Conservation (phyloP, 2,797 vertebrate genomes). For the Miichthys miiuy region DNA sequence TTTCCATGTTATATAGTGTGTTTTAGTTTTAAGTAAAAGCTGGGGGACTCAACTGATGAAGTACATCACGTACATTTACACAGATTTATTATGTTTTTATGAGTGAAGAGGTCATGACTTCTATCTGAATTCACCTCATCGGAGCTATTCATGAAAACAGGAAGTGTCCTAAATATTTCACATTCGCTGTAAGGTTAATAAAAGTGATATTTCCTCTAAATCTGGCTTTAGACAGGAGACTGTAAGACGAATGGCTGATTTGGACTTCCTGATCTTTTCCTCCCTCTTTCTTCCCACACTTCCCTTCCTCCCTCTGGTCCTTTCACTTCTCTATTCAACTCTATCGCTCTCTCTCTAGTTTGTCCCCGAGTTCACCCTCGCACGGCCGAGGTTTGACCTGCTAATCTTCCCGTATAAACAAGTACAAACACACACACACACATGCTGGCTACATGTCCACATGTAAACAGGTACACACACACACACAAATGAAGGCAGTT, state of each 20-base stretch:
- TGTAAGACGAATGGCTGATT: conserved; percentile 23
- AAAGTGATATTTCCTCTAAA: conserved; percentile 24
- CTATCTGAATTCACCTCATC: conserved; percentile 27
- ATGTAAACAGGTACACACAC: conserved; percentile 34
- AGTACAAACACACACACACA: conserved; percentile 25
- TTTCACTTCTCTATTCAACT: conserved; percentile 48
- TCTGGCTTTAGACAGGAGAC: not conserved
- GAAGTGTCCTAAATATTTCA: conserved; percentile 25
- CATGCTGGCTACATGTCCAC: conserved; percentile 5
- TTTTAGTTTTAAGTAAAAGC: no score
- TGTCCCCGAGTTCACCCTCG: conserved; percentile 71
- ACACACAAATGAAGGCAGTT: conserved; percentile 14
- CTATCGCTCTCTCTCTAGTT: conserved; percentile 29
- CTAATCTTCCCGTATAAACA: conserved; percentile 66
- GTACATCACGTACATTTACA: rapidly evolving
- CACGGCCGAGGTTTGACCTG: conserved; percentile 70
- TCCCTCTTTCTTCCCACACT: conserved; percentile 10
- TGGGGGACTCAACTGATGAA: not conserved
- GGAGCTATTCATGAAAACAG: conserved; percentile 53
- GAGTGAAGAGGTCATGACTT: not conserved
- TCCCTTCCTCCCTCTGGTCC: conserved; percentile 37
- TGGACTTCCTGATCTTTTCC: conserved; percentile 48
- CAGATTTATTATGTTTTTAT: no score
- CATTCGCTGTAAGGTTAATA: not conserved
- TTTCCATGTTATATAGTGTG: no score